Base-by-base conservation (phyloP, 2,797 vertebrate species). In the Xenops minutus region DNA sequence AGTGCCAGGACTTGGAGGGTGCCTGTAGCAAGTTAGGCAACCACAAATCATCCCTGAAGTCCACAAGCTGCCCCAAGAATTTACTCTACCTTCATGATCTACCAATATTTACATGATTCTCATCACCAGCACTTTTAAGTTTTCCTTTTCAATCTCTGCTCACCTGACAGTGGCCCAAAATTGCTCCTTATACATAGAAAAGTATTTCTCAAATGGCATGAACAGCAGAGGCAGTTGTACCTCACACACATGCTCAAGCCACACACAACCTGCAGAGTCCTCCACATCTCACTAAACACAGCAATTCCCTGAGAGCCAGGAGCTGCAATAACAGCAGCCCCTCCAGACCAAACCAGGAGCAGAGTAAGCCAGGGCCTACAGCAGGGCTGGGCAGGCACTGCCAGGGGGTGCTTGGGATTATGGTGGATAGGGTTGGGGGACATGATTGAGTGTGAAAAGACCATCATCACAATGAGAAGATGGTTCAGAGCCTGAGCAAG, bases 301-400 rank as follows among this genome's bases (percentile, higher is more conserved):
- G 79, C 0, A 0, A 54, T 68, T 59, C 21, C 23, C 32, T 4
- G 29, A 68, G 62, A 79, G 37, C 2, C 5, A 64, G 69, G 87
- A 87, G 55, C 71, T 92, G 74, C 43, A 94, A 88, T 30, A 95
- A 87, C 64, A 93, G 72, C 89, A 94, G 82, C 82, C 37, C 75
- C 94, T 93, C 87, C 76, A 92, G 93, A 93, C 12, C 72, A 87
- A 91, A 95, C 3, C 68, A 91, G 21, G 15, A 90, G 66, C 75
- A 79, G 54, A 78, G 26, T 43, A 69, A 74, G 81, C 32, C 41
- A n/a, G 44, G 44, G 59, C 68, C 68, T 48, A 58, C 24, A 75
- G 63, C 41, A 56, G 26, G 36, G 63, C 79, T n/a, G 20, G 6
- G 41, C 63, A 92, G 58, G 58, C 91, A 52, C 26, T 54, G 64